Base-by-base conservation (phyloP, 2,797 vertebrate genomes). In the Morus bassanus region DNA sequence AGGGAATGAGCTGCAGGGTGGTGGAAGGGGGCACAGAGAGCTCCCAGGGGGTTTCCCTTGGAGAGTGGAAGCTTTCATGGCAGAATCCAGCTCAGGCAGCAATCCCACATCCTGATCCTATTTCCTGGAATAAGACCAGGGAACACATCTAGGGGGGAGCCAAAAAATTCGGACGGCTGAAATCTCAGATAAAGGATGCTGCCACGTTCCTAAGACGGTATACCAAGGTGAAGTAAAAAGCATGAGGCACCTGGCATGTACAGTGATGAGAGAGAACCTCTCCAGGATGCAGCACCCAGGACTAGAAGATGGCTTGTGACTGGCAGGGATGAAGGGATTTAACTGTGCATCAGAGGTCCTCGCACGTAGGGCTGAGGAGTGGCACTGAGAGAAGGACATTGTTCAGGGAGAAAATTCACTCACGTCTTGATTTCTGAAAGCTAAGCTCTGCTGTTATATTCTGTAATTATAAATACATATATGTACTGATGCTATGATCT, bases 11-110 rank as follows among this genome's bases (percentile, higher is more conserved):
- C 45, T 65, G 35, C 19, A 50, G 30, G 28, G 28, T 23, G 21
- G 17, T 43, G 50, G 51, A 53, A 72, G 25, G 25, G 16, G 23
- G 6, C 51, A 39, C 0, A 2, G 43, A 50, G 15, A n/a, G 24
- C 13, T 64, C 72, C 48, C 0, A 1, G 15, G 25, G 48, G 13
- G 6, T 53, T 73, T 72, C 28, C 19, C 13, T 31, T 0, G 0
- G 27, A 31, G 17, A 65, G 15, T 24, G 23, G 39, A 63, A 30
- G 30, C 15, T 78, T 91, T 51, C 27, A 13, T 10, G 45, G 68
- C 23, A 83, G 73, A 48, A 63, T 22, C 54, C 63, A 39, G 27
- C 48, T 75, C 59, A 24, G 68, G 43, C 35, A 60, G 50, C 56
- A 75, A 59, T 50, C 13, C 35, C 65, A 70, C 15, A 46, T 33